Base-by-base conservation (phyloP, 2,888 invertebrate genomes). In the Cepaea hortensis region DNA sequence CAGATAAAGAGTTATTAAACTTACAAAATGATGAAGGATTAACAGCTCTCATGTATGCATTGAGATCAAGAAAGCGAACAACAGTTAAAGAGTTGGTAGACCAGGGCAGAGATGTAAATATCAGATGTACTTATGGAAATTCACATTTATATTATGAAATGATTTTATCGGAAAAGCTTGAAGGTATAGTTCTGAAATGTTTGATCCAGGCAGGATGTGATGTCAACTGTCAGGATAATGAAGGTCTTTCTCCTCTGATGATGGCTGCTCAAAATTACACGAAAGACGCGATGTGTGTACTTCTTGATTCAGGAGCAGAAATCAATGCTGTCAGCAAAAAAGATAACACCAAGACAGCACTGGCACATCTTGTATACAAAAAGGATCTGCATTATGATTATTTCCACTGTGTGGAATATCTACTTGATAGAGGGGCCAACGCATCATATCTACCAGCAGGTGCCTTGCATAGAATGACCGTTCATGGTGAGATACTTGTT, bases 371-470 rank as follows among this genome's bases (percentile, higher is more conserved):
- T 15, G 5, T n/a, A 5, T 4, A 35, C 15, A 75, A 11, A 35
- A 0, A 3, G 15, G 5, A 35, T 61, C 20, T 13, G 0, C 18
- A 15, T 9, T 5, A 48, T 3, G 73, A 73, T 9, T 23, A 20
- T 46, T 9, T 23, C 6, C 55, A 1, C 46, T 72, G 73, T 11
- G 3, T 73, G 7, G 18, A 73, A 73, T 13, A 35, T 70, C 23
- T 83, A 23, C 73, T 83, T 13, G 62, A 73, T 3, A 68, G 73
- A 73, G 83, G 83, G 9, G 83, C 83, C 73, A 83, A 35, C 46
- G 18, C 35, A 35, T 73, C 72, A 18, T 62, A 65, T 61, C 0
- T 83, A 7, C 15, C 23, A 3, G 61, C 83, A 20, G 55, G 3
- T 9, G 3, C 13, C 61, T 23, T 83, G 15, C 73, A 23, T 5